Base-by-base conservation (phyloP, 2,113 vertebrate species). In the Micronisus gabar region DNA sequence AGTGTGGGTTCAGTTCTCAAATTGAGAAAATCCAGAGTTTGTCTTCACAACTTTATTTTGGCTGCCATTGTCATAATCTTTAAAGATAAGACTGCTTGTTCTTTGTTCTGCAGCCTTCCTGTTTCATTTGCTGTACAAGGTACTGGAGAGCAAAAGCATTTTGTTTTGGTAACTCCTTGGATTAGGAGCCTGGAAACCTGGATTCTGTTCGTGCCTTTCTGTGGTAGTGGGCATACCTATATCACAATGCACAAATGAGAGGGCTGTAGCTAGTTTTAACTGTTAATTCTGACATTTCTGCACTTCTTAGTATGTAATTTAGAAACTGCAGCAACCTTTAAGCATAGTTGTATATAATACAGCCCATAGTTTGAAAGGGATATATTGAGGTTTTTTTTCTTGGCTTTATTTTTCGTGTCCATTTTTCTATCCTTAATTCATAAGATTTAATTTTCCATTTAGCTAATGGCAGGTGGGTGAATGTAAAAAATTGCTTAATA, bases 341-440 rank as follows among this genome's bases (percentile, higher is more conserved):
- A 72, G 52, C 1, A 29, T 6, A 3, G 11, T 32, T 45, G 4
- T 36, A 36, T 30, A n/a, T 61, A 50, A 32, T 62, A 56, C 5
- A 58, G 6, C 13, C 21, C 7, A 8, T 15, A 48, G 7, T 61
- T 88, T 74, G 41, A 82, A 82, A 18, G 11, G 45, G 6, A 30
- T 43, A 36, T 8, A 26, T 17, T 41, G 15, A 2, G 2, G 2
- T 0, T n/a, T 74, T 71, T 34, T 45, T 13, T 7, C 21, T 73
- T 55, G 11, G 13, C 10, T 70, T 65, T 62, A 21, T 13, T 71
- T 85, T 81, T 78, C 45, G 15, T 52, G 45, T 52, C 23, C 2
- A 38, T 29, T 66, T 81, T 90, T 68, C 29, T 72, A 7, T 68
- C 38, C 19, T 7, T 81, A 53, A 56, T 71, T 80, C 0, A 58